Evolutionary conservation across 2,888 invertebrate species (phyloP), one percentile per base, ranked within the genome.

Genomic region (Hirtodrosophila histrioides): DNA sequence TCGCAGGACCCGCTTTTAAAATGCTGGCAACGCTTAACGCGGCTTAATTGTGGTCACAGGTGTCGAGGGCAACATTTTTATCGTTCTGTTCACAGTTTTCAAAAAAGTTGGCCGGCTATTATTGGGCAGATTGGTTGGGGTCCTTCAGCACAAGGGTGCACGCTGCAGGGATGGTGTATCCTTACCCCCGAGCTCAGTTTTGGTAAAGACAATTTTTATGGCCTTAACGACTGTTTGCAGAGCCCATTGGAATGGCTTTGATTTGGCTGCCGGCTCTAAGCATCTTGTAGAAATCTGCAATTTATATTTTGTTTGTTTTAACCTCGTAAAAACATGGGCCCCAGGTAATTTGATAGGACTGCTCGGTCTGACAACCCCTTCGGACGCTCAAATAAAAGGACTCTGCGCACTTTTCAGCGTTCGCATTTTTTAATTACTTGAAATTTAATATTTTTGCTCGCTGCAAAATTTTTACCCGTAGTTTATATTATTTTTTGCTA

Each of bases 11-110:
- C 50, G 57, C 78, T 60, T 76, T 69, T 58, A 67, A 75, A 70
- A 62, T 58, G 68, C 62, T 65, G 56, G 69, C 65, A 80, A 80
- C 85, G 79, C 77, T 85, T 86, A 86, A 88, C 88, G 85, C 78
- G 76, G 76, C 85, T 88, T 90, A 89, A 89, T 89, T 90, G 90
- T 89, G 90, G 89, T 89, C 89, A 80, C 89, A 90, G 89, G 89
- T 90, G 89, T 81, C 67, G 88, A 74, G 78, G 69, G 75, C 72
- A 58, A 64, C 68, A 89, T 90, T 90, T 90, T 90, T 90, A 90
- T 90, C 82, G 88, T 79, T 81, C 66, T 84, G 87, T 88, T 87
- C 84, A 80, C 82, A 82, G 88, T 86, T 87, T 75, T 68, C 67
- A 64, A 46, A 54, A 50, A 71, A 54, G 44, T 54, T 58, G 17